Evolutionary conservation across 2,888 invertebrate species (phyloP), one percentile per base, ranked within the genome.

Genomic region (Tinea trinotella): DNA sequence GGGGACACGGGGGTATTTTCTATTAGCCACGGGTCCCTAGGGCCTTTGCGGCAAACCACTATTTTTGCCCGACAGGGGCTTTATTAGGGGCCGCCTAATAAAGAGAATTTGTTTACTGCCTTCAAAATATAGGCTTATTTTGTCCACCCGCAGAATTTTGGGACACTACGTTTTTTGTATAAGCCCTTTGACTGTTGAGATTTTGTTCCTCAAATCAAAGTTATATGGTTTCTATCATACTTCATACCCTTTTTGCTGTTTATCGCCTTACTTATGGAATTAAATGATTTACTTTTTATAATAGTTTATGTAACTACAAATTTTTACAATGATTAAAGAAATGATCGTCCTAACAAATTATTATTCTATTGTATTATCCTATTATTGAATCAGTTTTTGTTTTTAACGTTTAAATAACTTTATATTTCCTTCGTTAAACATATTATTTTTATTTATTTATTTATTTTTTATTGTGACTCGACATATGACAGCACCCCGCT

Each of bases 41-140:
- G 54, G 64, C 60, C 61, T 52, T 52, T 69, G 72, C 61, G 76
- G 75, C 58, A 60, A 66, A 68, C 76, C 76, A 74, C 74, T 73
- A 74, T 75, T 76, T 74, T 76, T 75, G 72, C 64, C 61, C 59
- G 60, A 59, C 60, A 61, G 60, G 62, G 66, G 68, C 69, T 76
- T 75, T 75, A 75, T 74, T 74, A 75, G 67, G 65, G 20, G 59
- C 61, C 59, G 62, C 61, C 67, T 70, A 74, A 73, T 76, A 75
- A 74, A 75, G 67, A 63, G 64, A 72, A 74, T 76, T 71, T 75
- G 75, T 74, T 68, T 62, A 58, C 60, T 54, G 58, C 56, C 22
- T 50, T 24, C 50, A 24, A 50, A 50, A 50, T 50, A 24, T 50
- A 24, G 50, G 50, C 50, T 50, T 50, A 50, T 50, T 50, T 50